Percentiles rank a stretch among this genome's conserved stretches.
phyloP scores from a whole-genome alignment of 2,797 vertebrate species.

The Muraenolepis orangiensis region DNA sequence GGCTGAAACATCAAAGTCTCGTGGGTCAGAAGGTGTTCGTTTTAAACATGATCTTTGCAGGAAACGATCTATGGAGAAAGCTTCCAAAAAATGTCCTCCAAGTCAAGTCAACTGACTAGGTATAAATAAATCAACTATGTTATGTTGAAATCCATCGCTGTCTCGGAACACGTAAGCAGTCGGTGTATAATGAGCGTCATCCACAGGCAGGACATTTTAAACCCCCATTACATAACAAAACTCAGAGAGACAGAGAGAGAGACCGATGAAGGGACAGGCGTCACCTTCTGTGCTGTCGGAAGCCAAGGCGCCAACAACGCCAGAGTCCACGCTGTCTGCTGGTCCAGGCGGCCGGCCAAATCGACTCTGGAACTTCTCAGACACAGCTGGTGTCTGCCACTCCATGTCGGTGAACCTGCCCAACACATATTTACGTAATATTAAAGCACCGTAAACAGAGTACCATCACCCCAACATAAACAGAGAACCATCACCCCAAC shows the following conservation, averaged over 20 bases:
- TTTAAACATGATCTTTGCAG: not conserved
- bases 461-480: not conserved
- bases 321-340: slow-evolving; percentile 77
- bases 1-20: not conserved
- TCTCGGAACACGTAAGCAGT: not conserved
- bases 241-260: slow-evolving; percentile 6
- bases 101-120: not conserved
- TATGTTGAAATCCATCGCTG: not conserved
- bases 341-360: slow-evolving; percentile 75
- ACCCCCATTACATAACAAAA: slow-evolving; percentile 38
- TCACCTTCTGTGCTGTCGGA: slow-evolving; percentile 88
- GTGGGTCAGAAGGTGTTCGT: not conserved
- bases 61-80: not conserved
- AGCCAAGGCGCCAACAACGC: slow-evolving; percentile 79
- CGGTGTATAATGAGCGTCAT: not conserved
- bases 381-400: slow-evolving; percentile 85
- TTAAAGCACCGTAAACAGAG: slow-evolving; percentile 28
- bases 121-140: not conserved
- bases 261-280: slow-evolving; percentile 35
- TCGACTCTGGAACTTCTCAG: slow-evolving; percentile 80
- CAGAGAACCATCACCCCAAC: slow-evolving; percentile 7
- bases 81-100: not conserved
- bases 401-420: slow-evolving; percentile 75
- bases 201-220: slow-evolving; percentile 19
- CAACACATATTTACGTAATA: slow-evolving; percentile 29